Evolutionary conservation across 2,113 vertebrate species (phyloP), one percentile per base, ranked within the genome.

Genomic region (Harpagus bidentatus): DNA sequence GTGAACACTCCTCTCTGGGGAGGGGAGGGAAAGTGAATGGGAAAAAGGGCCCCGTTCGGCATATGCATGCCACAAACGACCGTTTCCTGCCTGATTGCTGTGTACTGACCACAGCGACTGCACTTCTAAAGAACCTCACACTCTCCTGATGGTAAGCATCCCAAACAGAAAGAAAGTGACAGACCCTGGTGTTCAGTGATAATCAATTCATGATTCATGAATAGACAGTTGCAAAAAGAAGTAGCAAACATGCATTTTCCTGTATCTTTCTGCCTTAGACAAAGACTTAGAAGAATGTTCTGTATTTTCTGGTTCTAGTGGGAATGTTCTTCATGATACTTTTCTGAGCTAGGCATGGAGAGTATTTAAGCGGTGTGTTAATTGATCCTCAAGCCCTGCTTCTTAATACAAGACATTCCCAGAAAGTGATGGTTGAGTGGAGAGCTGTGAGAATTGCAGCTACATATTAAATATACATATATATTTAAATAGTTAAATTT

Each of bases 51-150:
- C 26, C 77, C 38, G 47, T 38, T 38, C 82, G 58, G 43, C 28
- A 20, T 5, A 53, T 1, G 16, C 7, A 11, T 71, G 43, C 43
- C 55, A 70, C 73, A 53, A 76, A 81, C 2, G 4, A 58, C 13
- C 52, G 26, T 13, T 38, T 85, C 43, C 87, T 80, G 31, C 40
- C 81, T 0, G 0, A 34, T 40, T 0, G 0, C 21, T 83, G 34
- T 36, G 61, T 43, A 59, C 19, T 53, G 76, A 88, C 72, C 82
- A 83, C 43, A 58, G 52, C 0, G 0, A 72, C 65, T 13, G 1
- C 48, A 76, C 26, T 56, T 71, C 52, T 45, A 38, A 19, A 8
- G 66, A 79, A 55, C 47, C 29, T 56, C 40, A 55, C 0, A 4
- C 23, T 87, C 56, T 76, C 32, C 42, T 52, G 25, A 67, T 38